Percentiles rank a stretch among this genome's conserved stretches.
These are phyloP conservation scores for Ochropleura leucogaster DNA, from an alignment of 2,888 invertebrate species.

Conservation along the genomic window DNA sequence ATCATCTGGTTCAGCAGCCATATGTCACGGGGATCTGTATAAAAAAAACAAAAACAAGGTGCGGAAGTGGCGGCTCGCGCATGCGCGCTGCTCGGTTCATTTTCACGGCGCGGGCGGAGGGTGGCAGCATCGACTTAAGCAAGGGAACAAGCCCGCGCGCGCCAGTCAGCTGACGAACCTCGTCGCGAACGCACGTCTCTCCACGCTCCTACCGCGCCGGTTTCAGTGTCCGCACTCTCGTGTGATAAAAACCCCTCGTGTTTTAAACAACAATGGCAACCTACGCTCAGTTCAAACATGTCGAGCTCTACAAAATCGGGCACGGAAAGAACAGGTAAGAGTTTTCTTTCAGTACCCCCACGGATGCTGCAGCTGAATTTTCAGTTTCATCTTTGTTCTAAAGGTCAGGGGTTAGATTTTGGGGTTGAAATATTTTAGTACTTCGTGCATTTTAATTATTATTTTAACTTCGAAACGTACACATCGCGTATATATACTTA, in stretches of 20 bases:
- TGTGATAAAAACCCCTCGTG: constrained; percentile 76
- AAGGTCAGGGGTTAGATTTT: constrained; percentile 63
- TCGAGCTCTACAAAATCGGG: constrained; percentile 98
- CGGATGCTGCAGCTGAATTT: constrained; percentile 76
- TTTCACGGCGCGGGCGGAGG: constrained; percentile 86
- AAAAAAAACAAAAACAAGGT: constrained; percentile 71
- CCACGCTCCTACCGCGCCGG: constrained; percentile 64
- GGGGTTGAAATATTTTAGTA: constrained; percentile 11
- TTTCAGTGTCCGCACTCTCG: constrained; percentile 78
- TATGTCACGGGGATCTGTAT: constrained; percentile 68
- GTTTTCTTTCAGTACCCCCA: constrained; percentile 64
- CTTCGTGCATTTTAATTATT: background rate
- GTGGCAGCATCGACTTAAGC: constrained; percentile 88
- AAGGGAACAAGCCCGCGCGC: constrained; percentile 85
- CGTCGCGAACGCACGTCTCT: constrained; percentile 77
- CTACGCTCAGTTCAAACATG: constrained; percentile 97
- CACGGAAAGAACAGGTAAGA: constrained; percentile 97
- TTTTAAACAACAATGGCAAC: constrained; percentile 93
- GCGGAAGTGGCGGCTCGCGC: constrained; percentile 76
- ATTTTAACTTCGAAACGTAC: background rate
- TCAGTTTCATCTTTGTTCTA: constrained; percentile 69
- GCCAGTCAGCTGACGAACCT: constrained; percentile 89
- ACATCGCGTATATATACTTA: background rate
- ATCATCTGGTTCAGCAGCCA: constrained; percentile 63
- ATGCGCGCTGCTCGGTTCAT: constrained; percentile 82